These are phyloP conservation scores for Caranx melampygus DNA, from an alignment of 2,113 vertebrate genomes.

Conservation along the genomic window DNA sequence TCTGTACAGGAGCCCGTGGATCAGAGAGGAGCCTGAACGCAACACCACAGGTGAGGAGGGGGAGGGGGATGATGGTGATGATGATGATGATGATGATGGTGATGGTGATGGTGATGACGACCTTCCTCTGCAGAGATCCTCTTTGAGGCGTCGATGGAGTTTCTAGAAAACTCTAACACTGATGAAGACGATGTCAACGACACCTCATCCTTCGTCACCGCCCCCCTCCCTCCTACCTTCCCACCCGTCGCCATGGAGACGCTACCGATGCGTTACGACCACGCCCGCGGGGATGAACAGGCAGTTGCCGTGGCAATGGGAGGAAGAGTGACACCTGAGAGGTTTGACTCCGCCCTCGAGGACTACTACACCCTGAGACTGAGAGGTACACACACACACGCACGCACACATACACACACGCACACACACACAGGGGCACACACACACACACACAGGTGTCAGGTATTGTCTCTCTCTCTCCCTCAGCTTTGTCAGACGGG, in stretches of 20 bases:
- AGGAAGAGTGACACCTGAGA: slow-evolving; percentile 1
- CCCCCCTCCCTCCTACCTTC: slow-evolving; percentile 17
- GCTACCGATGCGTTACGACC: slow-evolving; percentile 72
- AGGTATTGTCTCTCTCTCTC: background rate
- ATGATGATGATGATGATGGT: too few species aligned
- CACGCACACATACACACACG: slow-evolving; percentile 10
- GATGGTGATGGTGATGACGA: too few species aligned
- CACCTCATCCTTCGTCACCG: slow-evolving; percentile 10
- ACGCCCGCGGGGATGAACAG: slow-evolving; percentile 68
- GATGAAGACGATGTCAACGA: slow-evolving; percentile 55
- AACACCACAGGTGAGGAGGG: too few species aligned
- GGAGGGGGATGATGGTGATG: too few species aligned
- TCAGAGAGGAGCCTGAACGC: too few species aligned
- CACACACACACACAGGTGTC: background rate
- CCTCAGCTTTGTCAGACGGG: slow-evolving; percentile 76
- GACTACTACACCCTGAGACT: slow-evolving; percentile 78
- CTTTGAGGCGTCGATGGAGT: slow-evolving; percentile 84
- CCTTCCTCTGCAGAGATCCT: slow-evolving; percentile 52
- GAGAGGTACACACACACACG: slow-evolving; percentile 41
- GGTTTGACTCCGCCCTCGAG: slow-evolving; percentile 45
- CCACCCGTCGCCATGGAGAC: slow-evolving; percentile 67
- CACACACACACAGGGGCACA: background rate
- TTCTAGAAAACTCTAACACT: slow-evolving; percentile 60
- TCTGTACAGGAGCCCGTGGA: too few species aligned
- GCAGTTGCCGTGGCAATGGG: slow-evolving; percentile 64